phyloP scores from a whole-genome alignment of 1,140 invertebrate genomes.

The Drosophila serrata region DNA sequence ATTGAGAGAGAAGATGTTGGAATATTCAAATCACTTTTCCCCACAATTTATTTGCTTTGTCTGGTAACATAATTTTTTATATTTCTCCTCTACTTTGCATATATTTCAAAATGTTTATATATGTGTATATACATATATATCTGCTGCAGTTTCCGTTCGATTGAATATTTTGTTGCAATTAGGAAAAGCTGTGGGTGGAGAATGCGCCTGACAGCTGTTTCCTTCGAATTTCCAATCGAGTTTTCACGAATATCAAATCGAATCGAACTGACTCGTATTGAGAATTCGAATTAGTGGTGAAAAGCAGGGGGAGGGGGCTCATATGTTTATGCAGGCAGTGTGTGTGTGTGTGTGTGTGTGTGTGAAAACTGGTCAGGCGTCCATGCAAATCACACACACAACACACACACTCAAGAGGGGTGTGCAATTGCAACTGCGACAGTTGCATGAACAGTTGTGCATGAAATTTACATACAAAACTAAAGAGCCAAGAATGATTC shows the following conservation, averaged over 20 bases:
- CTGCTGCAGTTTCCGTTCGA: slow-evolving; percentile 23
- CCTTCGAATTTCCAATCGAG: slow-evolving; percentile 25
- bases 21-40: slow-evolving; percentile 32
- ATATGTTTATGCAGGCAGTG: slow-evolving; percentile 35
- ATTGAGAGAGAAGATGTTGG: neutral
- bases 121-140: neutral
- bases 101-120: slow-evolving; percentile 2
- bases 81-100: neutral
- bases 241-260: slow-evolving; percentile 25
- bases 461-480: slow-evolving; percentile 44
- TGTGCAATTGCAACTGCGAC: neutral
- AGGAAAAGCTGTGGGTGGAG: neutral
- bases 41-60: slow-evolving; percentile 20
- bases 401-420: slow-evolving; percentile 13
- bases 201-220: slow-evolving; percentile 31
- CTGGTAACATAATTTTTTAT: slow-evolving; percentile 1
- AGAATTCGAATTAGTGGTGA: slow-evolving; percentile 5
- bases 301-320: neutral
- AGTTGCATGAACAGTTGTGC: slow-evolving; percentile 25
- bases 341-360: slow-evolving; percentile 7
- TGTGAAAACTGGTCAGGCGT: slow-evolving; percentile 24
- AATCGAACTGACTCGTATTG: slow-evolving; percentile 16
- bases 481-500: neutral
- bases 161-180: slow-evolving; percentile 52
- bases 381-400: slow-evolving; percentile 41